A percentile compares a stretch with the other conserved stretches of the same genome.
Conservation (phyloP, 2,797 vertebrate species). For the Galaxias olidus region DNA sequence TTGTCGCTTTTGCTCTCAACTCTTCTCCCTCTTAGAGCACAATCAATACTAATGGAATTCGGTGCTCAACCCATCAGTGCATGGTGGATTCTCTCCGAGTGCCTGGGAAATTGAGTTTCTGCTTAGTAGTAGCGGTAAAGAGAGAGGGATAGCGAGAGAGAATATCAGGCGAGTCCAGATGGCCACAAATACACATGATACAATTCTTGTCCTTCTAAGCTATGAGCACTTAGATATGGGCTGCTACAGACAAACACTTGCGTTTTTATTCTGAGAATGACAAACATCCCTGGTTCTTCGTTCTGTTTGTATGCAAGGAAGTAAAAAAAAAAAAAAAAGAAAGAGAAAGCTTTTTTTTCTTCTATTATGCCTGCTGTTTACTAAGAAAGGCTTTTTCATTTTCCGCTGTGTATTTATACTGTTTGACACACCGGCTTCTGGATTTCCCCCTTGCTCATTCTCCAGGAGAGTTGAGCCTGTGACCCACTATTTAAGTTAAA, state of each 20-base stretch:
- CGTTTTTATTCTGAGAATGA: too few species aligned
- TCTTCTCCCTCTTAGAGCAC: constrained; percentile 11
- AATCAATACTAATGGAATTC: constrained; percentile 50
- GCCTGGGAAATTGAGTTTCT: constrained; percentile 31
- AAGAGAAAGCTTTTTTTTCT: too few species aligned
- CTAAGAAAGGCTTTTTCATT: too few species aligned
- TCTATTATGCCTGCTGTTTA: too few species aligned
- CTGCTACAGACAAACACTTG: too few species aligned
- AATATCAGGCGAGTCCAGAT: constrained; percentile 2
- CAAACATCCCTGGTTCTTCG: too few species aligned
- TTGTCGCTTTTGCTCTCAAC: background rate
- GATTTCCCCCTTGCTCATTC: constrained; percentile 7
- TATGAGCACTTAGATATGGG: too few species aligned
- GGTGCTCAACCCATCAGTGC: constrained; percentile 32
- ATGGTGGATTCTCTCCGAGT: constrained; percentile 35
- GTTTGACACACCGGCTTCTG: constrained; percentile 22
- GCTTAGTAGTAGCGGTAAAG: constrained; percentile 21
- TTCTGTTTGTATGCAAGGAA: too few species aligned
- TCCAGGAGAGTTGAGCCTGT: constrained; percentile 7
- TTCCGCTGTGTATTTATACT: too few species aligned
- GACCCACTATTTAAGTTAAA: constrained; percentile 21
- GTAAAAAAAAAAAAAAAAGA: too few species aligned
- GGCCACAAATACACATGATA: constrained; percentile 17
- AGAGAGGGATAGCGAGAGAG: constrained; percentile 7
- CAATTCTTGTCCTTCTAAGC: constrained; percentile 9